These are phyloP conservation scores for Rhagoletis pomonella DNA, from an alignment of 1,140 invertebrate species.

Conservation along the genomic window DNA sequence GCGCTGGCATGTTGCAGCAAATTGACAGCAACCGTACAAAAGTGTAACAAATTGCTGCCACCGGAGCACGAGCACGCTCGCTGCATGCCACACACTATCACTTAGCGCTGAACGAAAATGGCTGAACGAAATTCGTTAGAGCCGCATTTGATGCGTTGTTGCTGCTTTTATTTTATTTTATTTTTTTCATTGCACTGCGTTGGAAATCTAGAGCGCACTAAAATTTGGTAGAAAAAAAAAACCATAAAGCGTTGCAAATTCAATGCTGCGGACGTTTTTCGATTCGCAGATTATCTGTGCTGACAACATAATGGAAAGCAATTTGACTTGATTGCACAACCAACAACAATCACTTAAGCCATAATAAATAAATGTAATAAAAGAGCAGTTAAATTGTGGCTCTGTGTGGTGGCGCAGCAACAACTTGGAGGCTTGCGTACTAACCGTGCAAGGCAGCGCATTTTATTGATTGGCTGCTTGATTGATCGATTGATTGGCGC, in stretches of 20 bases:
- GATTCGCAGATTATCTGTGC: conserved; percentile 29
- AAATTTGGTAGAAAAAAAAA: background rate
- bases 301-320: conserved; percentile 43
- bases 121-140: conserved; percentile 1
- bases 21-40: conserved; percentile 35
- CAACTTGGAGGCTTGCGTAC: background rate
- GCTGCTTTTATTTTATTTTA: background rate
- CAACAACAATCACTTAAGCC: background rate
- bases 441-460: background rate
- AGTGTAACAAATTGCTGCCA: conserved; percentile 40
- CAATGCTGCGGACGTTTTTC: background rate
- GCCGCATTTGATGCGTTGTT: background rate
- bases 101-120: conserved; percentile 16
- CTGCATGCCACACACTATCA: conserved; percentile 18
- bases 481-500: conserved; percentile 18
- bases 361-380: conserved; percentile 8
- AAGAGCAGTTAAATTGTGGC: background rate
- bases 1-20: background rate
- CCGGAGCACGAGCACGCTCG: background rate
- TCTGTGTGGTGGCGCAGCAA: background rate
- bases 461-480: background rate
- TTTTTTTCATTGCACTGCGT: too few relatives aligned
- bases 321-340: conserved; percentile 12
- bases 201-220: background rate
- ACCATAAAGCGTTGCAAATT: conserved; percentile 9